phyloP scores from a whole-genome alignment of 2,888 invertebrate species.

The Drosophila antonietae region DNA sequence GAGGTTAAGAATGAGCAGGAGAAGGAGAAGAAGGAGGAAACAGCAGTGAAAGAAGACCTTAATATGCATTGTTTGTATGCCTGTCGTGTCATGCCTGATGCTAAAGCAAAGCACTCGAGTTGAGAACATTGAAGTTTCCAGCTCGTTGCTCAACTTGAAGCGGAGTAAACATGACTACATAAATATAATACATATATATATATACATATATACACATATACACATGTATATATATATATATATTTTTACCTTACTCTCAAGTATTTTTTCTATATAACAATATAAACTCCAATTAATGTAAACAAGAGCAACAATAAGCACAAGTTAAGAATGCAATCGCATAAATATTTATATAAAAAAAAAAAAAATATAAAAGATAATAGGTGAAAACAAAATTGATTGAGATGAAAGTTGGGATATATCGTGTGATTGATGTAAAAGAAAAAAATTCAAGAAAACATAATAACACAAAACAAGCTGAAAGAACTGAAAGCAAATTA shows the following conservation, averaged over 20 bases:
- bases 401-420: conserved; percentile 33
- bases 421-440: conserved; percentile 20
- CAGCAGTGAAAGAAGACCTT: conserved; percentile 16
- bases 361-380: background rate
- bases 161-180: background rate
- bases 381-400: conserved; percentile 20
- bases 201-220: background rate
- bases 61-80: conserved; percentile 40
- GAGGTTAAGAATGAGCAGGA: background rate
- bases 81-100: conserved; percentile 29
- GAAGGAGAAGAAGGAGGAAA: background rate
- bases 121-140: conserved; percentile 28
- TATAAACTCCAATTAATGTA: background rate
- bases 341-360: conserved; percentile 6
- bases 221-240: background rate
- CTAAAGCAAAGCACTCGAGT: conserved; percentile 15
- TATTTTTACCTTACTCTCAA: background rate
- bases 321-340: conserved; percentile 2
- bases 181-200: background rate
- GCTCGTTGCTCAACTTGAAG: conserved; percentile 29
- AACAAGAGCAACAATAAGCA: background rate
- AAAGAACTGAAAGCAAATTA: conserved; percentile 19
- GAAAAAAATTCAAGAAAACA: background rate
- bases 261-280: background rate
- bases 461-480: conserved; percentile 6